Evolutionary conservation across 2,888 invertebrate genomes (phyloP), one percentile per base, ranked within the genome.

Genomic region (Molorchus minor): DNA sequence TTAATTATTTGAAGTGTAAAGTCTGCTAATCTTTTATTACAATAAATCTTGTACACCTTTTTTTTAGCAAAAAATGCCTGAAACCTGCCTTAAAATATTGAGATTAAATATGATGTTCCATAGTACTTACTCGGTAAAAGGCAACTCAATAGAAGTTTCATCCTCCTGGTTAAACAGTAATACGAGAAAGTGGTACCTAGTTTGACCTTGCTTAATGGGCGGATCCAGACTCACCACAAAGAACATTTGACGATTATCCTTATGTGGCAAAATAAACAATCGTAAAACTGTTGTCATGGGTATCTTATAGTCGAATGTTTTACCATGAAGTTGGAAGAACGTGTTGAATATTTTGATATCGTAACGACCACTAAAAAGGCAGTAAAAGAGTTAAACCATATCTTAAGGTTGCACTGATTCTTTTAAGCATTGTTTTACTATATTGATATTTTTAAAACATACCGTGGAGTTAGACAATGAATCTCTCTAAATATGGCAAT

Each of bases 271-370:
- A 25, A 98, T 83, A 78, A 99, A 99, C 12, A 99, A 82, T 4
- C 99, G 88, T 12, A 98, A 83, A 2, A 99, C 97, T 0, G 98
- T 97, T 0, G 94, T 94, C 89, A 96, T 94, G 0, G 98, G 98
- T 71, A 99, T 98, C 83, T 99, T 99, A 84, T 99, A 99, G 83
- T 99, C 99, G 77, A 98, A 99, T 0, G 99, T 98, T 86, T 99
- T 99, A 75, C 96, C 96, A 77, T 96, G 96, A 59, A 96, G 86
- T 82, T 96, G 94, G 72, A 96, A 89, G 80, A 95, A 95, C 0
- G 92, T 86, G 47, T 93, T 92, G 81, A 94, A 97, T 59, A 97
- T 89, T 82, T 96, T 97, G 81, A 97, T 94, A 80, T 96, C 96
- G 77, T 97, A 97, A 68, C 96, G 93, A 85, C 97, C 97, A 83